A percentile compares a stretch with the other conserved stretches of the same genome.
Evolutionary conservation across 2,113 vertebrate genomes (phyloP).

Genomic region (Mesoclemmys tuberculata): DNA sequence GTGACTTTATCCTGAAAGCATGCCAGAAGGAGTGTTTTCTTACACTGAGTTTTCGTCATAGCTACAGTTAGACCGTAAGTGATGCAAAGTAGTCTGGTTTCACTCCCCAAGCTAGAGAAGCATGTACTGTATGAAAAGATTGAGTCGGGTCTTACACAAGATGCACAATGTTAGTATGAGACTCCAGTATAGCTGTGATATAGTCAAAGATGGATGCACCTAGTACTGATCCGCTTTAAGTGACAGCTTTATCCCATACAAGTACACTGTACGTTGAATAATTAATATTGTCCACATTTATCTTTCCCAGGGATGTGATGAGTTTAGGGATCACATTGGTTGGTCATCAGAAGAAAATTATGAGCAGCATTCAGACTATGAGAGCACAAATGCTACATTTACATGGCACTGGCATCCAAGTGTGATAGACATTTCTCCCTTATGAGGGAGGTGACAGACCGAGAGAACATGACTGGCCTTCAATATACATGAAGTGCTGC

Average conservation of each 20-base stretch:
- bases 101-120: not conserved
- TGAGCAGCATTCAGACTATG: conserved; percentile 99
- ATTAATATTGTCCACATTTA: conserved; percentile 74
- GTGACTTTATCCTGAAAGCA: not conserved
- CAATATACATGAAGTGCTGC: conserved; percentile 84
- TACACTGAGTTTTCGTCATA: not conserved
- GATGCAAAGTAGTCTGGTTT: not conserved
- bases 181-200: not conserved
- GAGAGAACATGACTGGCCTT: conserved; percentile 85
- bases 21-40: not conserved
- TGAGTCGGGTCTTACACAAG: not conserved
- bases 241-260: conserved; percentile 21
- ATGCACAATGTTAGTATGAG: conserved; percentile 11
- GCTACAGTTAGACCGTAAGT: not conserved
- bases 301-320: conserved; percentile 93
- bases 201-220: conserved; percentile 2
- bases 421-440: conserved; percentile 86
- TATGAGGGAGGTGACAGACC: conserved; percentile 76
- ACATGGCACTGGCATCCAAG: conserved; percentile 97
- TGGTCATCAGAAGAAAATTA: conserved; percentile 99
- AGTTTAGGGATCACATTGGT: conserved; percentile 98
- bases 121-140: not conserved
- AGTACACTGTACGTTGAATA: conserved; percentile 56
- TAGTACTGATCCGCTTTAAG: not conserved
- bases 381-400: conserved; percentile 98